A percentile compares a stretch with the other conserved stretches of the same genome.
These are phyloP conservation scores for Anomalospiza imberbis DNA, from an alignment of 2,797 vertebrate genomes.

Conservation along the genomic window DNA sequence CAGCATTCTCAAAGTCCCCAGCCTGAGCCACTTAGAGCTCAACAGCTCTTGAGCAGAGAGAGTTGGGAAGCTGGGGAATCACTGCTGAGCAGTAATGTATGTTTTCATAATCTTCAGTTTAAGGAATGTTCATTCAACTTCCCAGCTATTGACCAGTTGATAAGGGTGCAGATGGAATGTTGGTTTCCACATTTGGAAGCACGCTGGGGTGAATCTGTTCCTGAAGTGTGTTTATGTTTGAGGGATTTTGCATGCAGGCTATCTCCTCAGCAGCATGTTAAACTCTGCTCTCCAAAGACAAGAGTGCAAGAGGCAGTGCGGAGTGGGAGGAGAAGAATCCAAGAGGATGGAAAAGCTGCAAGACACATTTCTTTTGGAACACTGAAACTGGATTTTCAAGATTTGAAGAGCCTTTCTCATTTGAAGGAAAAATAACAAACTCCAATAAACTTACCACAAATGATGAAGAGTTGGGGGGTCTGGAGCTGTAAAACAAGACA, in stretches of 20 bases:
- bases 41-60: neutral
- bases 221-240: conserved; percentile 56
- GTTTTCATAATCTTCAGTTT: conserved; percentile 26
- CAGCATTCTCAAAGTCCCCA: neutral
- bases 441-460: neutral
- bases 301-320: neutral
- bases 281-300: conserved; percentile 8
- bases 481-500: neutral
- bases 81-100: neutral
- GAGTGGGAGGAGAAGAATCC: neutral
- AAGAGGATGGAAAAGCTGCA: neutral
- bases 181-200: conserved; percentile 30
- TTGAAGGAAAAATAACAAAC: neutral
- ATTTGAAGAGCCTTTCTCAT: neutral
- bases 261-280: conserved; percentile 2
- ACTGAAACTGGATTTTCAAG: neutral
- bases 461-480: neutral
- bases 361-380: neutral
- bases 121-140: conserved; percentile 34
- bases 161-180: conserved; percentile 47
- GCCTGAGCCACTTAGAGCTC: neutral
- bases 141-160: conserved; percentile 14
- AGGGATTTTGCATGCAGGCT: conserved; percentile 19
- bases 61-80: neutral
- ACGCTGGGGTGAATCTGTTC: conserved; percentile 11